Evolutionary conservation across 2,888 invertebrate genomes (phyloP).

Genomic region (Slavum lentiscoides): DNA sequence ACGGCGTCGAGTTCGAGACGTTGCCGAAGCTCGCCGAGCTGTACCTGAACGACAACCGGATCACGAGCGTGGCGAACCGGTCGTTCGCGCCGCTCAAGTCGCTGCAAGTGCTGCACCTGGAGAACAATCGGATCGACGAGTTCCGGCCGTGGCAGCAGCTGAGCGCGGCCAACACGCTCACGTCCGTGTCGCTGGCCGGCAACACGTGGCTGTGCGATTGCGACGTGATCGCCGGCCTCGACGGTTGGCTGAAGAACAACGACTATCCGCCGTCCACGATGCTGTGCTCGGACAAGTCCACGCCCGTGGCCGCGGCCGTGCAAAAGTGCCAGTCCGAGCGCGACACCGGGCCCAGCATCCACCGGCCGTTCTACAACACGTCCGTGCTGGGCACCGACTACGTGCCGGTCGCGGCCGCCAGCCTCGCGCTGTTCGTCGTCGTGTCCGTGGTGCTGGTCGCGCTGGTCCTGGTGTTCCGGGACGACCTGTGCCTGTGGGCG

Average conservation of each 20-base stretch:
- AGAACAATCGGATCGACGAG: constrained; percentile 79
- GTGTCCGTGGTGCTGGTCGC: constrained; percentile 71
- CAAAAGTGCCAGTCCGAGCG: constrained; percentile 64
- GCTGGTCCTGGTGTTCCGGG: constrained; percentile 73
- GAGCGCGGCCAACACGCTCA: constrained; percentile 75
- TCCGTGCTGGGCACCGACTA: constrained; percentile 68
- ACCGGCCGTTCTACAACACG: constrained; percentile 57
- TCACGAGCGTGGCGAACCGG: constrained; percentile 73
- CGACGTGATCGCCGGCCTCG: constrained; percentile 76
- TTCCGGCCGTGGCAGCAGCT: constrained; percentile 86
- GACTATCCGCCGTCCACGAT: constrained; percentile 59
- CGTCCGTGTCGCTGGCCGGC: constrained; percentile 80
- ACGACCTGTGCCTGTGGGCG: constrained; percentile 78
- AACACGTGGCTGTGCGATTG: constrained; percentile 94
- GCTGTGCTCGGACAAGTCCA: constrained; percentile 76
- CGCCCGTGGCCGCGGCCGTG: constrained; percentile 76
- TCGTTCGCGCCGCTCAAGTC: constrained; percentile 76
- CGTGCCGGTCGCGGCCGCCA: constrained; percentile 74
- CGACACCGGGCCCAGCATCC: constrained; percentile 58
- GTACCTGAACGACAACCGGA: constrained; percentile 76
- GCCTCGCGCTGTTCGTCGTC: constrained; percentile 71
- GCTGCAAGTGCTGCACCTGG: constrained; percentile 74
- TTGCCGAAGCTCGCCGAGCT: constrained; percentile 81
- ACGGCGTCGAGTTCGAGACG: constrained; percentile 81
- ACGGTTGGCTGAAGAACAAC: constrained; percentile 66